phyloP scores from a whole-genome alignment of 2,888 invertebrate species.

The Drosophila robusta region DNA sequence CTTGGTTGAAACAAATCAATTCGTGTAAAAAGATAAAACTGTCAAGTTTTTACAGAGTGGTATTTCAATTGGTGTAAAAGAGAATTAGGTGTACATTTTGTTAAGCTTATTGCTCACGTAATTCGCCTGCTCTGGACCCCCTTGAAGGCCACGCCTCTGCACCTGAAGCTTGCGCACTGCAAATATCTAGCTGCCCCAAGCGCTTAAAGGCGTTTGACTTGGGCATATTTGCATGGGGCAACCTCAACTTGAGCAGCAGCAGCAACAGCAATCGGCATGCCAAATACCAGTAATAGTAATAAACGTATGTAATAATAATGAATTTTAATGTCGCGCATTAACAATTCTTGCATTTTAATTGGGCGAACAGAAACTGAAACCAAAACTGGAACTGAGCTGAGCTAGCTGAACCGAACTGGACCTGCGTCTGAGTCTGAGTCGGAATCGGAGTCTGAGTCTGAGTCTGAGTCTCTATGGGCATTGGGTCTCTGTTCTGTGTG shows the following conservation, averaged over 20 bases:
- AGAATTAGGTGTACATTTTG: too few species aligned
- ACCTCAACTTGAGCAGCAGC: slow-evolving; percentile 24
- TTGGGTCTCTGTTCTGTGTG: slow-evolving; percentile 53
- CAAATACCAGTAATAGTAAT: slow-evolving; percentile 69
- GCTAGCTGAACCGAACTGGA: neutral
- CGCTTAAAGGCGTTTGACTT: slow-evolving; percentile 63
- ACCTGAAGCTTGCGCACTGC: slow-evolving; percentile 23
- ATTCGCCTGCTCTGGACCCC: slow-evolving; percentile 6
- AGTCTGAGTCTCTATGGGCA: slow-evolving; percentile 3
- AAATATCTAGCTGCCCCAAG: slow-evolving; percentile 49
- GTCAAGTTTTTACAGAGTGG: too few species aligned
- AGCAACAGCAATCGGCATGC: slow-evolving; percentile 60
- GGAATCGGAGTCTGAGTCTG: slow-evolving; percentile 2
- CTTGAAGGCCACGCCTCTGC: slow-evolving; percentile 17
- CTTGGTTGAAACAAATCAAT: too few species aligned
- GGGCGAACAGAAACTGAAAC: slow-evolving; percentile 52
- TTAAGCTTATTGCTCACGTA: too few species aligned
- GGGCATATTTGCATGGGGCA: slow-evolving; percentile 67
- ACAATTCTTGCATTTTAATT: slow-evolving; percentile 82
- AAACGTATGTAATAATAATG: slow-evolving; percentile 80
- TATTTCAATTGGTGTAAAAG: too few species aligned
- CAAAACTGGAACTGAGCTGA: slow-evolving; percentile 29
- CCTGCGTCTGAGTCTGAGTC: slow-evolving; percentile 5
- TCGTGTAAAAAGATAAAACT: too few species aligned
- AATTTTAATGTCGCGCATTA: slow-evolving; percentile 81